phyloP scores from a whole-genome alignment of 2,888 invertebrate species.

The Dicyrtomina minuta region DNA sequence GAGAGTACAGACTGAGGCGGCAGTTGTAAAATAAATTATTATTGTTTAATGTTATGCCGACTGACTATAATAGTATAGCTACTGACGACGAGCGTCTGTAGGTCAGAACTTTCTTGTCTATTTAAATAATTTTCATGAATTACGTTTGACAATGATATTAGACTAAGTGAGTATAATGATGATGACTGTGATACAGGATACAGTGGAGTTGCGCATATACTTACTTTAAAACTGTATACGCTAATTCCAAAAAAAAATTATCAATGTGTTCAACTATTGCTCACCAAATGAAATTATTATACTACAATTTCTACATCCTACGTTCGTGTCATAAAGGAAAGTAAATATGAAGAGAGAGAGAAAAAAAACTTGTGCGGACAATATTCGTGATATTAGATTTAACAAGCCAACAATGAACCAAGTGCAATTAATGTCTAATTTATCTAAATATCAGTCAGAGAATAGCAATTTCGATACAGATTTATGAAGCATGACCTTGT shows the following conservation, averaged over 20 bases:
- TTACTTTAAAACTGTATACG: no score
- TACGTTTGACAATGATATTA: no score
- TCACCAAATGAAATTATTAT: not conserved
- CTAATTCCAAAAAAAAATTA: no score
- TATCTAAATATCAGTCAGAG: slow-evolving; percentile 16
- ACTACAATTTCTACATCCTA: not conserved
- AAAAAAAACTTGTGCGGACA: not conserved
- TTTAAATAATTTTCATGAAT: no score
- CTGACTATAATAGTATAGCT: no score
- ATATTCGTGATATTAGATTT: slow-evolving; percentile 2
- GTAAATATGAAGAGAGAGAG: not conserved
- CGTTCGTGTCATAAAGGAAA: not conserved
- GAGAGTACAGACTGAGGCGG: no score
- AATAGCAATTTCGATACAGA: slow-evolving; percentile 3
- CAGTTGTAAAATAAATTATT: no score
- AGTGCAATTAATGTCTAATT: slow-evolving; percentile 14
- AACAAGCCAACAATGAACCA: slow-evolving; percentile 8
- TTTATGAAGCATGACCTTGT: slow-evolving; percentile 23
- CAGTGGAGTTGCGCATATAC: no score
- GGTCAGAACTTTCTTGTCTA: no score
- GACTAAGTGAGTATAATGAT: not conserved
- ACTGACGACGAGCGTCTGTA: no score
- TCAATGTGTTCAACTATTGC: not conserved
- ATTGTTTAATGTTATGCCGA: no score
- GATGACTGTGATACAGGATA: not conserved